A percentile compares a stretch with the other conserved stretches of the same genome.
phyloP scores from a whole-genome alignment of 2,113 vertebrate genomes.

The Pterocles gutturalis region DNA sequence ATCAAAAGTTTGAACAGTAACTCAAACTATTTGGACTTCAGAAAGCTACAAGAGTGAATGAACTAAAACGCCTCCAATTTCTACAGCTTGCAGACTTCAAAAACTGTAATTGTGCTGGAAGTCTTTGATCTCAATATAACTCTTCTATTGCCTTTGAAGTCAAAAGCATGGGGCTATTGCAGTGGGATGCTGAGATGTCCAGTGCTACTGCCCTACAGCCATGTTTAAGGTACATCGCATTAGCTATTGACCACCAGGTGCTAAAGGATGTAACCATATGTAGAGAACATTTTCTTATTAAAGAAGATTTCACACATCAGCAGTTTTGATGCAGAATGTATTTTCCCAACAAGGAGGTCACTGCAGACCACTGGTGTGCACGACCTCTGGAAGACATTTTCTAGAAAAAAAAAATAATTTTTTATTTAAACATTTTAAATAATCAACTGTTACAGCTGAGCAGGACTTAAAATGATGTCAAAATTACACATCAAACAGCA shows the following conservation, averaged over 20 bases:
- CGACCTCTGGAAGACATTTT: background rate
- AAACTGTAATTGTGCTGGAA: background rate
- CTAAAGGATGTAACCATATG: background rate
- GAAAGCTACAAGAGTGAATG: background rate
- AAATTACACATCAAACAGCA: background rate
- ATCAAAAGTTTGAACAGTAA: background rate
- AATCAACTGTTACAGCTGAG: background rate
- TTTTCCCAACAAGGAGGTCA: background rate
- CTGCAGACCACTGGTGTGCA: background rate
- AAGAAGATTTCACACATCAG: background rate
- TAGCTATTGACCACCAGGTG: background rate
- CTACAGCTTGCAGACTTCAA: background rate
- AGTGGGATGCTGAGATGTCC: background rate
- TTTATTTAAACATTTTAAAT: background rate
- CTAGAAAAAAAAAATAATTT: background rate
- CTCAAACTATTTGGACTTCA: background rate
- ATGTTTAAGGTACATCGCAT: background rate
- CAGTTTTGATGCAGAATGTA: background rate
- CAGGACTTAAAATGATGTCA: background rate
- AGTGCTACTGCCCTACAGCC: background rate
- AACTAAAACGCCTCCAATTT: background rate
- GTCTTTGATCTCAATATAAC: conserved; percentile 7
- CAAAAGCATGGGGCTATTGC: background rate
- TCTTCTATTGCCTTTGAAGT: conserved; percentile 15
- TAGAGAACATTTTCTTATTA: background rate